phyloP scores from a whole-genome alignment of 2,888 invertebrate genomes.

The Lasioglossum lativentre region DNA sequence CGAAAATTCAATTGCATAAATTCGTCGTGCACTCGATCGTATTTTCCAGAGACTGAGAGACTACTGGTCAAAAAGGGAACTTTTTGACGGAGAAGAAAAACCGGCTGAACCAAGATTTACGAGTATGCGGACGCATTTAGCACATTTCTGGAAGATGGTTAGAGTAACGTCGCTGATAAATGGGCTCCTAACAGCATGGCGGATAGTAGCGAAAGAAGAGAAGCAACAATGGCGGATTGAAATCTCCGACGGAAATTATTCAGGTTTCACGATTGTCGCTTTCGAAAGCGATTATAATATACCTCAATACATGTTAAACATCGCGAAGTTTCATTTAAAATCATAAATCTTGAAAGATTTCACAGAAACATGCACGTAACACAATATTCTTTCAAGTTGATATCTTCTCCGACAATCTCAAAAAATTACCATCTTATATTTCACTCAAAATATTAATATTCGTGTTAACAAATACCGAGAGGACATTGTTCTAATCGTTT shows the following conservation, averaged over 20 bases:
- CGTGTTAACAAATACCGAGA: neutral
- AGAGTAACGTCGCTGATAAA: constrained; percentile 79
- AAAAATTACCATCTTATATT: neutral
- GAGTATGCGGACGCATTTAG: constrained; percentile 80
- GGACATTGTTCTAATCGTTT: neutral
- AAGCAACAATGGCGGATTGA: constrained; percentile 66
- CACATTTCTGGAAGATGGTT: constrained; percentile 79
- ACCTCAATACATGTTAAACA: no score
- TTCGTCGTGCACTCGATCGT: constrained; percentile 10
- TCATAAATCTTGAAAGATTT: neutral
- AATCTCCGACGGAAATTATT: constrained; percentile 48
- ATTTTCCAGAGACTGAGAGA: constrained; percentile 61
- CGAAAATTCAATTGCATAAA: neutral
- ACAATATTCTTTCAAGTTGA: neutral
- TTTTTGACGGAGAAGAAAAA: constrained; percentile 63
- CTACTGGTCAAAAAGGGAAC: constrained; percentile 57
- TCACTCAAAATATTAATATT: neutral
- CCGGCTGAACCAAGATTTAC: constrained; percentile 78
- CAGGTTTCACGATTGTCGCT: neutral
- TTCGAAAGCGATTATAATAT: neutral
- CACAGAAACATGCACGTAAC: neutral
- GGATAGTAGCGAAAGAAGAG: constrained; percentile 65
- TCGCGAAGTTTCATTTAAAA: neutral
- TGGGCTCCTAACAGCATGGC: constrained; percentile 79
- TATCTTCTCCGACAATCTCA: neutral